Evolutionary conservation across 2,888 invertebrate species (phyloP).

Genomic region (Leptogaster cylindrica): DNA sequence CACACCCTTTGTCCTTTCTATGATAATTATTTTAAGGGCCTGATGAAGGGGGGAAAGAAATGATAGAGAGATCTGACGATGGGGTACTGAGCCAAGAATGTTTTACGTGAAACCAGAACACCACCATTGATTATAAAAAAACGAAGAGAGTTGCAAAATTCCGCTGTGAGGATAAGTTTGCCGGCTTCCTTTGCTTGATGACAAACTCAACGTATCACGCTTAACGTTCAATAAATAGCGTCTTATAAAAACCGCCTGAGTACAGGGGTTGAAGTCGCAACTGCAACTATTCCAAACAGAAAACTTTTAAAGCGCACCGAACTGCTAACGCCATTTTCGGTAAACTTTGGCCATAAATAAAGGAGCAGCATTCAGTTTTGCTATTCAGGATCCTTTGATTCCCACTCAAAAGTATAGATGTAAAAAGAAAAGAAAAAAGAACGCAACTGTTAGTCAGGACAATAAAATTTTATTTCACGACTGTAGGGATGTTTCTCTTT

Average conservation of each 20-base stretch:
- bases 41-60: no score
- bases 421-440: no score
- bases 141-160: neutral
- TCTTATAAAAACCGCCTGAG: neutral
- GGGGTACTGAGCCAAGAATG: no score
- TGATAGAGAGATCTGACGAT: no score
- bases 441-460: slow-evolving; percentile 14
- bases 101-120: no score
- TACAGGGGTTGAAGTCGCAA: neutral
- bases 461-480: slow-evolving; percentile 27
- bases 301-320: slow-evolving; percentile 12
- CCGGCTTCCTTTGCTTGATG: neutral
- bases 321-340: slow-evolving; percentile 16
- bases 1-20: no score
- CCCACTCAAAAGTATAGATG: neutral
- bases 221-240: slow-evolving; percentile 13
- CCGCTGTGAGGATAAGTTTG: neutral
- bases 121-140: no score
- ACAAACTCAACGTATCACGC: slow-evolving; percentile 13
- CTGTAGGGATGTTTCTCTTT: slow-evolving; percentile 19
- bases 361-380: slow-evolving; percentile 13
- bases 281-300: neutral
- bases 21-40: no score
- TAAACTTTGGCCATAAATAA: slow-evolving; percentile 27
- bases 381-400: slow-evolving; percentile 20